Evolutionary conservation across 2,113 vertebrate species (phyloP), one percentile per base, ranked within the genome.

Genomic region (Gymnogyps californianus): DNA sequence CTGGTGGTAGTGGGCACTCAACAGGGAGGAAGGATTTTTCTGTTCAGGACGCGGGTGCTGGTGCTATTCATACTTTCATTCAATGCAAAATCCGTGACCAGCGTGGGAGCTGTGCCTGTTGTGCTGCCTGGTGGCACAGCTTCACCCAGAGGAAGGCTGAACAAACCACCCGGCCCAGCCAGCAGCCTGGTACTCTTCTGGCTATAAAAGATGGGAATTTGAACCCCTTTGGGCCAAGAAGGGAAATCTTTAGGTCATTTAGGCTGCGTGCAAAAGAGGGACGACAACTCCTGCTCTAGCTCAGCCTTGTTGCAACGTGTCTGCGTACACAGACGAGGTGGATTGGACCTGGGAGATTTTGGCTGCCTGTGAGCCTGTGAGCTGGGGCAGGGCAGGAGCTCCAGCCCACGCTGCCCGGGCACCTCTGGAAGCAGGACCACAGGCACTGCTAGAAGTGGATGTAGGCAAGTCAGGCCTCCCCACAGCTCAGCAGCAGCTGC

Each of bases 321-420:
- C 16, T 70, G 42, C 10, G 3, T 34, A 44, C 8, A 12, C 1
- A 4, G 28, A 64, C 0, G 2, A 52, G 10, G 20, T 14, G 31
- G 26, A 25, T 55, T 4, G 4, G 32, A 14, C 42, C 40, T 66
- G 36, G 34, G n/a, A 47, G 31, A 64, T 71, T 79, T 71, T 49
- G 67, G 15, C 67, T 83, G 58, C 47, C 38, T 76, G 16, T 66
- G 47, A 61, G 28, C 42, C 49, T n/a, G 42, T 0, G 4, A 70
- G 36, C 20, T 72, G 84, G 36, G 34, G 15, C 36, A 70, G 51
- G 44, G 32, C 61, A 26, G 24, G 71, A 83, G 9, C 12, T 89
- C 9, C 66, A 64, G 52, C 6, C 28, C 0, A 0, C 0, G 1
- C 31, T 74, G 36, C 54, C 20, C 0, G 0, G 49, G 11, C 25